A percentile compares a stretch with the other conserved stretches of the same genome.
These are phyloP conservation scores for Muraenolepis orangiensis DNA, from an alignment of 2,797 vertebrate genomes.

Conservation along the genomic window DNA sequence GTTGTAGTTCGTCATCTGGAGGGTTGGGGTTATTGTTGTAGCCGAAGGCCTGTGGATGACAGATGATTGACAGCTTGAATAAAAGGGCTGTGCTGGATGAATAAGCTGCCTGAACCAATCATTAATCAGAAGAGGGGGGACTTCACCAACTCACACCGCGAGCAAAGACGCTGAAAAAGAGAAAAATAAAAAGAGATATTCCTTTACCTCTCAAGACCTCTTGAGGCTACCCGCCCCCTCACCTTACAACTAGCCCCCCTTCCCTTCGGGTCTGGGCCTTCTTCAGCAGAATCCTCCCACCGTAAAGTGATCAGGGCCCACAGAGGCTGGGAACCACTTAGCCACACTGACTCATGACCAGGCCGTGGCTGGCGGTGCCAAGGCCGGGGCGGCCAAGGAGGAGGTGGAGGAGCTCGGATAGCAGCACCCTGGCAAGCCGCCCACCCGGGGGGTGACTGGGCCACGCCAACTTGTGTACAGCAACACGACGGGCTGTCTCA, in stretches of 20 bases:
- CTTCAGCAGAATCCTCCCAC: constrained; percentile 47
- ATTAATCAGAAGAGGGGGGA: constrained; percentile 36
- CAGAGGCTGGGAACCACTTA: constrained; percentile 66
- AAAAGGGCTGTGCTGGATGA: constrained; percentile 29
- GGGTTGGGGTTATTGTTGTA: constrained; percentile 27
- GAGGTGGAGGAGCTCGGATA: background rate
- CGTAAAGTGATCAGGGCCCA: constrained; percentile 60
- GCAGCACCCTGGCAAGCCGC: background rate
- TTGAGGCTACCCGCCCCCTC: background rate
- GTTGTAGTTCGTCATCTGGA: constrained; percentile 8
- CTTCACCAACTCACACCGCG: background rate
- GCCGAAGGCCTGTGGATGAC: constrained; percentile 16
- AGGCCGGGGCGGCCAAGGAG: background rate
- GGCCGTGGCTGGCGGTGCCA: constrained; percentile 6
- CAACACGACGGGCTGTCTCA: background rate
- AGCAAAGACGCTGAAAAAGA: background rate
- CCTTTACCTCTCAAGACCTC: background rate
- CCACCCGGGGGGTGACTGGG: background rate
- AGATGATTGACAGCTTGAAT: constrained; percentile 36
- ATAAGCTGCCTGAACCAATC: constrained; percentile 39
- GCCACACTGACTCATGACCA: constrained; percentile 56
- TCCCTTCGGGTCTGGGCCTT: background rate
- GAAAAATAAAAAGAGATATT: background rate
- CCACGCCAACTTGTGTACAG: constrained; percentile 21
- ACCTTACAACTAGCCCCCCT: background rate